Base-by-base conservation (phyloP, 2,797 vertebrate genomes). In the Thamnophis elegans region DNA sequence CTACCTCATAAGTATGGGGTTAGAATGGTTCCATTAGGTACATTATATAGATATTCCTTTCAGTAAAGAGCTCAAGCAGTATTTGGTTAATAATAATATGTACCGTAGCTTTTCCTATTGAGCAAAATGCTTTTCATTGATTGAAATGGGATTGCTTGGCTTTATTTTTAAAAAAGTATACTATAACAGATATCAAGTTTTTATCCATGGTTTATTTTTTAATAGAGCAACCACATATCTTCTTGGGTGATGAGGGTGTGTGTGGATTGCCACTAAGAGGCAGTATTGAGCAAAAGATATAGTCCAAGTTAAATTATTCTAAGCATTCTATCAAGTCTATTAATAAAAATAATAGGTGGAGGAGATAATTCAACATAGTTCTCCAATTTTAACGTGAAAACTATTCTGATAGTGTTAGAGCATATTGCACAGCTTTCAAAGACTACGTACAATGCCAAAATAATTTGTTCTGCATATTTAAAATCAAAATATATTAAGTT, bases 241-340 rank as follows among this genome's bases (percentile, higher is more conserved):
- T 94, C 87, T 92, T 94, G 93, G 68, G 94, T 93, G 1, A 42
- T 10, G 10, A 3, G 4, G 3, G 73, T 4, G 10, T 51, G 47
- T 5, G 47, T 7, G 11, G 36, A 22, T 97, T 97, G 98, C 98
- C 98, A 98, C 97, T 95, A 94, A 96, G 98, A 97, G 98, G 98
- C 98, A 96, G 93, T 87, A 96, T 95, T 97, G 97, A 96, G 98
- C 1, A 94, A 91, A 92, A 85, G 89, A 87, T 55, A 91, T 16
- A 32, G 92, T 88, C 91, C 36, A 7, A 13, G 25, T 32, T 7
- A 4, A 85, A 90, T 47, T 82, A 47, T 36, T 78, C 47, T 90
- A 91, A 59, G 1, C 73, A 32, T 12, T n/a, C n/a, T 7, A 89
- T 90, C 26, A 25, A 65, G n/a, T 47, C 90, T 85, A 51, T 93